phyloP scores from a whole-genome alignment of 2,113 vertebrate genomes.

The Melanerpes formicivorus region DNA sequence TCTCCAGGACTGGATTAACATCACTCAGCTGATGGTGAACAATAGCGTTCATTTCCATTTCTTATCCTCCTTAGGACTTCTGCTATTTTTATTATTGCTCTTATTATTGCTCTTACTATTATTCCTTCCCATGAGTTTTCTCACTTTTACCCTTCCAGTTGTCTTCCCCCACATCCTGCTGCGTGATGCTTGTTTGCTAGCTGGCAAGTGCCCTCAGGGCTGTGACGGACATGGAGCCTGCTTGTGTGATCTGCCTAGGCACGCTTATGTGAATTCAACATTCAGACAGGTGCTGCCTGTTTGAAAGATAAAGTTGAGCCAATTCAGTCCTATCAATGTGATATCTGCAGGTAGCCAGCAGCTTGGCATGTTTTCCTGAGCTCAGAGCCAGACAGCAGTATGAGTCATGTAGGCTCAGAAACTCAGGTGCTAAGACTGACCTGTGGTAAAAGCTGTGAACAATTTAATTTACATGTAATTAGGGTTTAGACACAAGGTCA shows the following conservation, averaged over 20 bases:
- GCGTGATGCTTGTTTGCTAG: no score
- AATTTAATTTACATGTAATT: conserved; percentile 28
- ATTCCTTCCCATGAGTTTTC: no score
- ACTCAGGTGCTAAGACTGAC: background rate
- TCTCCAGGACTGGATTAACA: no score
- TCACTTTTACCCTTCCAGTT: no score
- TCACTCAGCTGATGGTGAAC: no score
- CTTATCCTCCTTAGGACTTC: no score
- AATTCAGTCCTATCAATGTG: background rate
- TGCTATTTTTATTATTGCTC: no score
- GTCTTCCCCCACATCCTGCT: no score
- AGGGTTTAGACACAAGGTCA: background rate
- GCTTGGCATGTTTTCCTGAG: background rate
- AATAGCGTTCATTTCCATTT: no score
- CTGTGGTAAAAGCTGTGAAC: conserved; percentile 3
- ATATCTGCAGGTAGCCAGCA: background rate
- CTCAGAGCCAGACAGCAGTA: background rate
- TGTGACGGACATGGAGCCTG: accelerated
- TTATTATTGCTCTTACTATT: no score
- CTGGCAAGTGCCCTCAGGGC: background rate
- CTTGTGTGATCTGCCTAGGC: background rate
- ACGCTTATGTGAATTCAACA: background rate
- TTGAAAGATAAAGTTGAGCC: background rate
- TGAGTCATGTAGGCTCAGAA: background rate
- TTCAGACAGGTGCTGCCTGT: background rate